These are phyloP conservation scores for Saccostrea cuccullata DNA, from an alignment of 1,140 invertebrate genomes.

Conservation along the genomic window DNA sequence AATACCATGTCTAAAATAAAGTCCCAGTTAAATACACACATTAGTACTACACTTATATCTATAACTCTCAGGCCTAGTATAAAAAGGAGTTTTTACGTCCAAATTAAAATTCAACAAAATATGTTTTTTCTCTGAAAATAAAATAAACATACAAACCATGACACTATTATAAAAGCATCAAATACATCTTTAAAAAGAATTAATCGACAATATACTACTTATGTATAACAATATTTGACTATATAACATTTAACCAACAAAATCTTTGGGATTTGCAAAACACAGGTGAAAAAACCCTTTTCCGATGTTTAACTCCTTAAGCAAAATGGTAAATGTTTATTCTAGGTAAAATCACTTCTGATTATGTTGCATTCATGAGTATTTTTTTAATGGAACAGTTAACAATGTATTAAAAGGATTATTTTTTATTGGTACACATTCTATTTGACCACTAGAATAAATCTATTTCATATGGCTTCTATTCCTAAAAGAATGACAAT, in stretches of 20 bases:
- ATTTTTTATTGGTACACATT: no score
- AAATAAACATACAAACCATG: neutral
- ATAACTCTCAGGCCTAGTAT: neutral
- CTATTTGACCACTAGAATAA: neutral
- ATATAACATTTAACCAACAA: neutral
- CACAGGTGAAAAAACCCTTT: no score
- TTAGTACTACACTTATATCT: neutral
- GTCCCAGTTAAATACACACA: neutral
- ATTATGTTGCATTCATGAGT: no score
- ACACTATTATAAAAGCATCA: neutral
- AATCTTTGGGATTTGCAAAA: neutral
- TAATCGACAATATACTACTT: neutral
- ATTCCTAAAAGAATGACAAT: neutral
- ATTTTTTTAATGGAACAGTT: no score
- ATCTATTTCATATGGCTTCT: neutral
- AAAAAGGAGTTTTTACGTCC: neutral
- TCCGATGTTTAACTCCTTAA: no score
- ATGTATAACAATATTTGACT: neutral
- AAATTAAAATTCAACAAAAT: neutral
- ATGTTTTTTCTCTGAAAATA: neutral
- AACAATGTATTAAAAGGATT: no score
- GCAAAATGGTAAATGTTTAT: no score
- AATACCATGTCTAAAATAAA: neutral
- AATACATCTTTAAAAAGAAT: neutral
- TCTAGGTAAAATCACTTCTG: no score